These are phyloP conservation scores for Neotoma lepida DNA, from an alignment of 2,113 vertebrate genomes.

Conservation along the genomic window DNA sequence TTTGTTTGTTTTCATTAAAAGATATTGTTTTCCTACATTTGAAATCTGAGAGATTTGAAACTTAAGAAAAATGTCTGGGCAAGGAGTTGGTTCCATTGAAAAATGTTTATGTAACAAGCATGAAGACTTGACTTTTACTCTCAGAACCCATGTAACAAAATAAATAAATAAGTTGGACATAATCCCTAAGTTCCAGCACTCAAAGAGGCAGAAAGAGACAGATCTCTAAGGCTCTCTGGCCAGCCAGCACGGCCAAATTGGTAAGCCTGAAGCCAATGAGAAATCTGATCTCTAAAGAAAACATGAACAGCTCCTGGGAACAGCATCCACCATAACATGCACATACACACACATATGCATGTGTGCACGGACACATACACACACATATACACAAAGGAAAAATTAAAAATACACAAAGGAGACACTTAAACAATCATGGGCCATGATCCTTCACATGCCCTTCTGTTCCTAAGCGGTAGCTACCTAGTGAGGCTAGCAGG, in stretches of 20 bases:
- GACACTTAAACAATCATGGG: background rate
- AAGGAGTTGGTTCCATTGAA: background rate
- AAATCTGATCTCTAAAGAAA: background rate
- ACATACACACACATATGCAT: background rate
- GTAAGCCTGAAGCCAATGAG: background rate
- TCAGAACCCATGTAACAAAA: background rate
- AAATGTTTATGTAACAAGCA: background rate
- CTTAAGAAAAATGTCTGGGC: background rate
- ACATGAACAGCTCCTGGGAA: background rate
- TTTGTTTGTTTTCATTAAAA: background rate
- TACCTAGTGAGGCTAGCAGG: background rate
- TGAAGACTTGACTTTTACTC: background rate
- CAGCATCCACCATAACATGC: background rate
- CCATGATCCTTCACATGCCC: background rate
- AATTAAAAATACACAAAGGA: too few relatives aligned
- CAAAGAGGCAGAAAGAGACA: background rate
- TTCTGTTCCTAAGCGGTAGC: background rate
- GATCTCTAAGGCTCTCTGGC: too few relatives aligned
- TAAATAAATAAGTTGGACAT: background rate
- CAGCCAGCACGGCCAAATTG: too few relatives aligned
- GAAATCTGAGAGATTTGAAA: background rate
- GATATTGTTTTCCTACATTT: background rate
- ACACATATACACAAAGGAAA: background rate
- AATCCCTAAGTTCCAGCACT: background rate
- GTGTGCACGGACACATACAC: background rate